Evolutionary conservation across 2,888 invertebrate genomes (phyloP).

Genomic region (Slavum lentiscoides): DNA sequence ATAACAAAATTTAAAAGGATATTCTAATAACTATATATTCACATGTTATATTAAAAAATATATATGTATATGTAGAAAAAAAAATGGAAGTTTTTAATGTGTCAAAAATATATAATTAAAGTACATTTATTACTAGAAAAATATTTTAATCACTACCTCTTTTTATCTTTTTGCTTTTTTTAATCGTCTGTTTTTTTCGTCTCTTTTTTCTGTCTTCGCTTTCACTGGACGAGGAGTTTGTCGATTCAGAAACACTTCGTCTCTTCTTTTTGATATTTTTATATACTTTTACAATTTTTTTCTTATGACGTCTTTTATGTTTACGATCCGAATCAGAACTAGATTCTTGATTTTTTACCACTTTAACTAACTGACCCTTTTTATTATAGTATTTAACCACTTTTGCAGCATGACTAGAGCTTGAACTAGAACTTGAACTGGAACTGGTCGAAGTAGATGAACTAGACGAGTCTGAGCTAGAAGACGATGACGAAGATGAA

Average conservation of each 20-base stretch:
- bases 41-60: background rate
- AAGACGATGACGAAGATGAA: constrained; percentile 43
- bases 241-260: constrained; percentile 55
- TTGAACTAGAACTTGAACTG: constrained; percentile 55
- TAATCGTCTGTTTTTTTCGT: constrained; percentile 48
- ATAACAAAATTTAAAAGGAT: background rate
- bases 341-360: constrained; percentile 56
- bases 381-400: constrained; percentile 57
- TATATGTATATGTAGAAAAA: background rate
- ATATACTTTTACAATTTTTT: constrained; percentile 56
- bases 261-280: constrained; percentile 55
- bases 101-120: background rate
- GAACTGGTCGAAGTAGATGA: constrained; percentile 55
- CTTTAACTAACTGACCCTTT: constrained; percentile 57
- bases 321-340: constrained; percentile 57
- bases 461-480: constrained; percentile 53
- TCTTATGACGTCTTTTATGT: constrained; percentile 54
- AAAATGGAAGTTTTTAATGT: constrained; percentile 1
- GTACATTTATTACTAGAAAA: constrained; percentile 10
- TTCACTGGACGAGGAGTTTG: constrained; percentile 51
- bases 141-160: constrained; percentile 16
- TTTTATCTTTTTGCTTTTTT: constrained; percentile 55
- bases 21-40: background rate
- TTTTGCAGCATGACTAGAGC: constrained; percentile 55
- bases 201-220: constrained; percentile 53